Conservation (phyloP, 2,113 vertebrate genomes). For the Thalassoma bifasciatum region DNA sequence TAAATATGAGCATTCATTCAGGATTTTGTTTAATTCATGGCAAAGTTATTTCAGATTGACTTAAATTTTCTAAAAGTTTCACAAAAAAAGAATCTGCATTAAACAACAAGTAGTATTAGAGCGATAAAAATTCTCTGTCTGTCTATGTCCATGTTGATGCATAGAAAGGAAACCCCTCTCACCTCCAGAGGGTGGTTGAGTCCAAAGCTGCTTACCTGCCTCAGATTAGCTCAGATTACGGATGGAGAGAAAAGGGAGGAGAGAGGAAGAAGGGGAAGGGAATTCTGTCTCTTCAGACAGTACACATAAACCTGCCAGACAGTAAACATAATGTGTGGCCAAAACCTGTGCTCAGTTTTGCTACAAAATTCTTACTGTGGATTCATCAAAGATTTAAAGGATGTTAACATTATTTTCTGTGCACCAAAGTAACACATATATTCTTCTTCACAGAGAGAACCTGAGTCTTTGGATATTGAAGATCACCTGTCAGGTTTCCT, state of each 20-base stretch:
- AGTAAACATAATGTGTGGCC: slow-evolving; percentile 37
- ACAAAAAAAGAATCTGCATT: neutral
- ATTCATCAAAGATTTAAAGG: neutral
- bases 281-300: slow-evolving; percentile 65
- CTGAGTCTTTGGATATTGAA: slow-evolving; percentile 90
- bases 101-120: neutral
- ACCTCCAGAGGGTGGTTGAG: slow-evolving; percentile 64
- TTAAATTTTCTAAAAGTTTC: neutral
- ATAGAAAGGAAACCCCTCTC: slow-evolving; percentile 47
- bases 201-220: slow-evolving; percentile 83
- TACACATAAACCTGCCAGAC: slow-evolving; percentile 47
- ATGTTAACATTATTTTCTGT: neutral
- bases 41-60: neutral
- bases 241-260: slow-evolving; percentile 57
- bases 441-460: slow-evolving; percentile 77
- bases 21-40: neutral
- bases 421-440: neutral
- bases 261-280: slow-evolving; percentile 62
- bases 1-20: neutral
- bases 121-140: neutral
- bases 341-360: slow-evolving; percentile 37
- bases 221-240: slow-evolving; percentile 82
- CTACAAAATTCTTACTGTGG: neutral
- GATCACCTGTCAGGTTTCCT: slow-evolving; percentile 92
- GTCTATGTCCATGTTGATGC: slow-evolving; percentile 19